Base-by-base conservation (phyloP, 2,888 invertebrate genomes). In the Didymodactylos carnosus region DNA sequence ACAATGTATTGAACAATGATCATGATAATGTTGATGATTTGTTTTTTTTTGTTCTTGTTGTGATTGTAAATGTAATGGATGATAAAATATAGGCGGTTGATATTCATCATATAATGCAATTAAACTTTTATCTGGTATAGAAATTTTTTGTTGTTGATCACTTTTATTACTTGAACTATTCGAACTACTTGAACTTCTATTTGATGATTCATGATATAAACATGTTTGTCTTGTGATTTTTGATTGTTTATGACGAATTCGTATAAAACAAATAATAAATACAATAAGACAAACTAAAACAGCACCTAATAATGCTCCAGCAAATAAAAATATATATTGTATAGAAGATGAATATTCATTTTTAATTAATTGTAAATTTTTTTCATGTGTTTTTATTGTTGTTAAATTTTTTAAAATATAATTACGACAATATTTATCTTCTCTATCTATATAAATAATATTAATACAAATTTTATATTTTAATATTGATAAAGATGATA, bases 401-500 rank as follows among this genome's bases (percentile, higher is more conserved):
- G n/a, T n/a, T n/a, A n/a, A n/a, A n/a, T n/a, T n/a, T n/a, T n/a
- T n/a, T n/a, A n/a, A n/a, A n/a, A n/a, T n/a, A 27, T 35, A 5
- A 62, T 73, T 70, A 16, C 71, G 70, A 62, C 73, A 73, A 71
- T 73, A 73, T 70, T 73, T 73, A 51, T 73, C 70, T 41, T 73
- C 51, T 35, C 71, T 51, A 40, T 72, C 62, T 29, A 35, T 25
- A 14, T 69, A 40, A 3, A 72, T 43, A 19, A 73, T 71, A 43
- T 70, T 73, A n/a, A 73, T 19, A 71, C 73, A 73, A 62, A 73
- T 35, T 10, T 51, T 73, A 27, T 73, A 73, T n/a, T n/a, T n/a
- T n/a, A n/a, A n/a, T 19, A 39, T 41, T 1, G 70, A 40, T 49
- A 11, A 14, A 71, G 43, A 62, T n/a, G 11, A 23, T 27, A 40